phyloP scores from a whole-genome alignment of 2,888 invertebrate genomes.

The Brassicogethes aeneus region DNA sequence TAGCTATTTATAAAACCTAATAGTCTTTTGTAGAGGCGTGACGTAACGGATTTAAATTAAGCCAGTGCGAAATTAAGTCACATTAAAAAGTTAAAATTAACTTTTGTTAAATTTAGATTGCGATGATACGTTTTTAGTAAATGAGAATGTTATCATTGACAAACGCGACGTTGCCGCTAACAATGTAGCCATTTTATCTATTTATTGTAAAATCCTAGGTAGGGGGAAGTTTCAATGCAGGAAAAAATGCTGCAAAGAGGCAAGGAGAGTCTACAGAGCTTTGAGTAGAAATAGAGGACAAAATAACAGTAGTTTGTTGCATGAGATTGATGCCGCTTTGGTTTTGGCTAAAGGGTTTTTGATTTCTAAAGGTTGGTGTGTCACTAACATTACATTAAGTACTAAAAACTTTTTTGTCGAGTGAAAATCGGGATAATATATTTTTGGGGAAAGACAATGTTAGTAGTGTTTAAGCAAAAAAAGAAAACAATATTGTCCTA shows the following conservation, averaged over 20 bases:
- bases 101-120: not conserved
- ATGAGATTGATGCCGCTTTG: constrained; percentile 55
- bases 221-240: constrained; percentile 16
- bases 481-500: no score
- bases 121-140: not conserved
- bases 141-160: not conserved
- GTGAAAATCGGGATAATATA: no score
- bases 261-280: constrained; percentile 32
- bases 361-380: constrained; percentile 40
- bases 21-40: not conserved
- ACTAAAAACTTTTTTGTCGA: not conserved
- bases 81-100: not conserved
- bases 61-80: not conserved
- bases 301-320: constrained; percentile 42
- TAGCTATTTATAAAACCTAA: constrained; percentile 4
- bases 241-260: constrained; percentile 30
- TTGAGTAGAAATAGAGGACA: constrained; percentile 33
- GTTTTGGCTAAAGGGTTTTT: constrained; percentile 54
- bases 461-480: no score
- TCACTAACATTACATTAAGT: not conserved
- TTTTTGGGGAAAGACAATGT: no score
- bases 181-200: not conserved
- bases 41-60: not conserved
- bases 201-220: constrained; percentile 11
- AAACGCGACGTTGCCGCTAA: not conserved